Base-by-base conservation (phyloP, 35 echinoderm and acorn worm species). In the Acanthaster planci region DNA sequence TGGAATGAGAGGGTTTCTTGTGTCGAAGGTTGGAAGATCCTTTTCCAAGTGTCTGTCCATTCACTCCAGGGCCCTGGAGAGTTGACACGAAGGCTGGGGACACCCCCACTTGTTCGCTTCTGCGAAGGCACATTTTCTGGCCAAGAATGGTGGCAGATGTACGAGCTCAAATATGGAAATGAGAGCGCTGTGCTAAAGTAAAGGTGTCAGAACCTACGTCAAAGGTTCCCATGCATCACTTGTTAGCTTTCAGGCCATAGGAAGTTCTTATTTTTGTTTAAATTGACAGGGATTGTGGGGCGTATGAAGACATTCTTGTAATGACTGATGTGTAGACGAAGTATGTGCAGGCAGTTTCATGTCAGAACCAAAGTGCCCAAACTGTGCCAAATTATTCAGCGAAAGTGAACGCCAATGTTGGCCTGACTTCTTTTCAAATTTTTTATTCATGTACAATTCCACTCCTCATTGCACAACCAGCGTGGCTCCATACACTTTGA, bases 221-320 rank as follows among this genome's bases (percentile, higher is more conserved):
- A 72, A 15, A 56, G 52, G 10, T 84, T 23, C 67, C 67, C 40
- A 93, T 75, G 44, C 38, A 81, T 1, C 80, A 89, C 35, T 68
- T 93, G 1, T 18, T 86, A 8, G 86, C 87, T n/a, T n/a, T n/a
- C n/a, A n/a, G n/a, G n/a, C n/a, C n/a, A n/a, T n/a, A n/a, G n/a
- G n/a, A n/a, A n/a, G n/a, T n/a, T n/a, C n/a, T n/a, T n/a, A n/a
- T n/a, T n/a, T n/a, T n/a, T n/a, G n/a, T n/a, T n/a, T n/a, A n/a
- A n/a, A n/a, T n/a, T n/a, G n/a, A n/a, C n/a, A n/a, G n/a, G n/a
- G n/a, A n/a, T n/a, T n/a, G n/a, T n/a, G n/a, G n/a, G n/a, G n/a
- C n/a, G n/a, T n/a, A n/a, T n/a, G 86, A 89, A 84, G 81, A 93
- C 79, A 80, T 93, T 2, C 52, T 93, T 5, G 86, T 93, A 19